These are phyloP conservation scores for Hesperia comma DNA, from an alignment of 2,888 invertebrate genomes.

Conservation along the genomic window DNA sequence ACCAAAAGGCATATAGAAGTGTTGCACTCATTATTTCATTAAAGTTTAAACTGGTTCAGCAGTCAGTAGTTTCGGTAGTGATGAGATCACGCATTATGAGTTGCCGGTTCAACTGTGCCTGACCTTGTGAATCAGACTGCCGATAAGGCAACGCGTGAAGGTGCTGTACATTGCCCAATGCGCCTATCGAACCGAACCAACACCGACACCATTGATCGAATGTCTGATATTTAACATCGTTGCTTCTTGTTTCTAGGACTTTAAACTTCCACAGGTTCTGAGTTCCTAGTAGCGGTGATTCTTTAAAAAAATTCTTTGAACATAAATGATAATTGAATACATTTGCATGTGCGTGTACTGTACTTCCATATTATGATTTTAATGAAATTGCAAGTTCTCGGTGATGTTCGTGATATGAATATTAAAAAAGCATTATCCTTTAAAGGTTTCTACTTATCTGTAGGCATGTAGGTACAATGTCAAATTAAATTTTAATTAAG, in stretches of 20 bases:
- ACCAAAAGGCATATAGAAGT: background rate
- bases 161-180: constrained; percentile 54
- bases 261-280: no score
- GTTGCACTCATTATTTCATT: constrained; percentile 24
- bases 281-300: no score
- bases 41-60: constrained; percentile 48
- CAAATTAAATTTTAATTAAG: no score
- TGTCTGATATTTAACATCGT: constrained; percentile 26
- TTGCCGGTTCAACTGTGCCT: constrained; percentile 69
- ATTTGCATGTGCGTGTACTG: background rate
- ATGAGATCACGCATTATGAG: constrained; percentile 76
- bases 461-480: no score
- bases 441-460: background rate
- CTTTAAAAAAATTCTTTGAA: background rate
- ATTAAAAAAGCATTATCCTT: background rate
- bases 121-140: constrained; percentile 78
- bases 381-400: background rate
- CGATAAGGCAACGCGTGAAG: constrained; percentile 68
- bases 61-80: constrained; percentile 43
- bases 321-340: background rate
- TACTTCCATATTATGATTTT: background rate
- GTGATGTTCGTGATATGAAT: background rate
- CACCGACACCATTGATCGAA: constrained; percentile 21
- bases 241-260: background rate
- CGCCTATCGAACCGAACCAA: constrained; percentile 24